These are phyloP conservation scores for Galleria mellonella DNA, from an alignment of 1,140 invertebrate genomes.

Conservation along the genomic window DNA sequence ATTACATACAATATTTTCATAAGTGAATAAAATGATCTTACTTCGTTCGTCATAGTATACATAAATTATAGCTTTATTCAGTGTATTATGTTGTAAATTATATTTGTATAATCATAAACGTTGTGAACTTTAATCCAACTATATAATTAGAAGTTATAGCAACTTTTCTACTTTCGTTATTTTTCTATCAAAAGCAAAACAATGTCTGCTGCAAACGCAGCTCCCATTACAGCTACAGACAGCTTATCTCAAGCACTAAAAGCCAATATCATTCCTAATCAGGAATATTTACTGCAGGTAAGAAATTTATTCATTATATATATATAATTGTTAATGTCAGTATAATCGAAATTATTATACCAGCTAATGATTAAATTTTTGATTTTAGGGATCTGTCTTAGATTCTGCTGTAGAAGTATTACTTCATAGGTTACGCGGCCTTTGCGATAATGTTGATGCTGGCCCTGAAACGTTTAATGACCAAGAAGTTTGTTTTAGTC, in stretches of 20 bases:
- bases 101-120: no score
- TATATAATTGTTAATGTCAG: background rate
- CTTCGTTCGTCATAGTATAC: no score
- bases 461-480: constrained; percentile 94
- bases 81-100: no score
- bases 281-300: constrained; percentile 90
- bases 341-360: background rate
- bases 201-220: constrained; percentile 49
- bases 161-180: no score
- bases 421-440: constrained; percentile 90
- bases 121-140: no score
- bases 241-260: constrained; percentile 84
- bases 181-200: no score
- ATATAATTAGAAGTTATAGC: no score
- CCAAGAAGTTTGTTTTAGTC: constrained; percentile 89
- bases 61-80: no score
- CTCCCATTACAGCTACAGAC: constrained; percentile 82
- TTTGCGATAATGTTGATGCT: constrained; percentile 95
- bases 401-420: constrained; percentile 95
- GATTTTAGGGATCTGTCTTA: constrained; percentile 84
- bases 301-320: background rate
- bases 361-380: constrained; percentile 1
- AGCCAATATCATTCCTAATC: constrained; percentile 90
- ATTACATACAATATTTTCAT: no score
- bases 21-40: no score